Conservation (phyloP, 2,888 invertebrate genomes). For the Dromius quadrimaculatus region DNA sequence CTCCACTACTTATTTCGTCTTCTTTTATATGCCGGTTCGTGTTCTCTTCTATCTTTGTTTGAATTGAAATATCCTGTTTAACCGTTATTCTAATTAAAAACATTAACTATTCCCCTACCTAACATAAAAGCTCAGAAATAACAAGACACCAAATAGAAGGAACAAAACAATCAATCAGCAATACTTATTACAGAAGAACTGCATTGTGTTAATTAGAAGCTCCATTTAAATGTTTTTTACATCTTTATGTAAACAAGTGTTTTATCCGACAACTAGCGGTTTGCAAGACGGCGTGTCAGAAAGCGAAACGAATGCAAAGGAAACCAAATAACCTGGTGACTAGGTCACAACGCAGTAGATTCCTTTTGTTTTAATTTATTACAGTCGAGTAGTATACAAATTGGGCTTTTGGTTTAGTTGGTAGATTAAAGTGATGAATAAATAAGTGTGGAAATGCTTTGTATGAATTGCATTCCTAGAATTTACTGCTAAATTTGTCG, state of each 20-base stretch:
- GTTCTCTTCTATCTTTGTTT: no score
- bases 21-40: no score
- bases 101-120: no score
- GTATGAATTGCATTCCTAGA: no score
- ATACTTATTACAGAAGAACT: constrained; percentile 7
- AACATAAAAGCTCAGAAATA: no score
- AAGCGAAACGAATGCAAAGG: constrained; percentile 44
- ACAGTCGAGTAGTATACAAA: constrained; percentile 18
- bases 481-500: no score
- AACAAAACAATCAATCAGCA: background rate
- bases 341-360: constrained; percentile 31
- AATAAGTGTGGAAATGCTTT: background rate
- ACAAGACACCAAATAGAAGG: no score
- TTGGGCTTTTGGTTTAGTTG: background rate
- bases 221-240: constrained; percentile 26
- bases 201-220: constrained; percentile 30
- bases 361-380: constrained; percentile 3
- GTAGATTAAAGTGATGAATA: background rate
- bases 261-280: constrained; percentile 18
- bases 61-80: no score
- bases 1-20: no score
- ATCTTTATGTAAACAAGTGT: constrained; percentile 15
- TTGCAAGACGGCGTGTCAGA: constrained; percentile 3
- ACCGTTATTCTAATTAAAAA: no score
- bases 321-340: constrained; percentile 42